A percentile compares a stretch with the other conserved stretches of the same genome.
Conservation (phyloP, 2,888 invertebrate genomes). For the Caradrina clavipalpis region DNA sequence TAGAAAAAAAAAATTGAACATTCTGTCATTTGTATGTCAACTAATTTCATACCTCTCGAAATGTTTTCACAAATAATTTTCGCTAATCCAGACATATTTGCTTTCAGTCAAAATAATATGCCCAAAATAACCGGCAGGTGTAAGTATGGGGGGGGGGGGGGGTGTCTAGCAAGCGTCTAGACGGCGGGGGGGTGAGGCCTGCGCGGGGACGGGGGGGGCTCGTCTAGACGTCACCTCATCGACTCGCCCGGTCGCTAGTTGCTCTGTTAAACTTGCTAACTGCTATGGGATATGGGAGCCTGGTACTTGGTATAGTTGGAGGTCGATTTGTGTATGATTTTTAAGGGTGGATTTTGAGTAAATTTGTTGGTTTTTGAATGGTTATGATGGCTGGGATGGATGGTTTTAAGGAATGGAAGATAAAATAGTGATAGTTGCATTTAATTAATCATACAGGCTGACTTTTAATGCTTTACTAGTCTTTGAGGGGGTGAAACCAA, state of each 20-base stretch:
- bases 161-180: conserved; percentile 58
- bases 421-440: too few relatives aligned
- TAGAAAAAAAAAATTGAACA: too few relatives aligned
- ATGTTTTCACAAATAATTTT: not conserved
- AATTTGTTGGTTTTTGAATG: too few relatives aligned
- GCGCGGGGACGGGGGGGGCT: conserved; percentile 16
- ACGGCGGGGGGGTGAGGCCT: conserved; percentile 31
- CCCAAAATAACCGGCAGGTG: conserved; percentile 51
- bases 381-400: too few relatives aligned
- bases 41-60: too few relatives aligned
- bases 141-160: not conserved
- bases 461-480: too few relatives aligned
- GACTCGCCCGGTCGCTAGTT: conserved; percentile 59
- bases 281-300: conserved; percentile 19
- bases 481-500: too few relatives aligned
- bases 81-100: not conserved
- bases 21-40: too few relatives aligned
- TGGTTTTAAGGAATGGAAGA: too few relatives aligned
- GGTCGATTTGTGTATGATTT: not conserved
- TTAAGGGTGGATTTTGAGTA: not conserved
- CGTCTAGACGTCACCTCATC: conserved; percentile 54
- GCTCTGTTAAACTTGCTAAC: conserved; percentile 34
- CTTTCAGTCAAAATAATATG: not conserved
- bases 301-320: conserved; percentile 27
- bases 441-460: too few relatives aligned